Evolutionary conservation across 1,140 invertebrate genomes (phyloP).

Genomic region (Stenopsyche tienmushanensis): DNA sequence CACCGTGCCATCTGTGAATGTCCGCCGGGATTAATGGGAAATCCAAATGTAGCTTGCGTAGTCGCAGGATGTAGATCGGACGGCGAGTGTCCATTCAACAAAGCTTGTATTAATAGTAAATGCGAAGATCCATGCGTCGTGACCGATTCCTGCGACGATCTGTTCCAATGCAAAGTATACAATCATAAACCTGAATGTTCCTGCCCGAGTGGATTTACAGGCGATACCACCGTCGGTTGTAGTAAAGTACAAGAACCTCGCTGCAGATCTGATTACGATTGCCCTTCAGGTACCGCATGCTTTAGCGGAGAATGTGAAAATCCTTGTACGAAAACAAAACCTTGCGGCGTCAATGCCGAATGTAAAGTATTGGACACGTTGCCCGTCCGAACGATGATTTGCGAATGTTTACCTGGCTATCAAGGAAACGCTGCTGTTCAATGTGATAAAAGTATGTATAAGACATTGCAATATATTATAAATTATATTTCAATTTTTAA

Average conservation of each 20-base stretch:
- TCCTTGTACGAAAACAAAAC: conserved; percentile 76
- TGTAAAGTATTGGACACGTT: conserved; percentile 79
- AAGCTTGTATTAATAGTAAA: conserved; percentile 76
- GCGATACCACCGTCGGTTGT: conserved; percentile 67
- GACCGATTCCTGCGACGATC: conserved; percentile 65
- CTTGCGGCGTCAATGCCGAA: conserved; percentile 78
- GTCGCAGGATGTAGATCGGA: conserved; percentile 75
- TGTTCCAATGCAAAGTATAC: conserved; percentile 73
- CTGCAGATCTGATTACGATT: conserved; percentile 78
- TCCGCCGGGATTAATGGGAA: conserved; percentile 75
- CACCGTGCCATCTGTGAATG: conserved; percentile 82
- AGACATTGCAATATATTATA: neutral
- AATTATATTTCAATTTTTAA: conserved; percentile 1
- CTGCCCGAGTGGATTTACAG: conserved; percentile 75
- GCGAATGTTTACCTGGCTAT: conserved; percentile 82
- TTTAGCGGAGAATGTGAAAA: conserved; percentile 79
- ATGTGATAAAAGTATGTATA: conserved; percentile 67
- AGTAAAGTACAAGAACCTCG: conserved; percentile 58
- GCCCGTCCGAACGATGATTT: conserved; percentile 85
- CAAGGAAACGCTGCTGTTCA: conserved; percentile 76
- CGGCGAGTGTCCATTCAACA: conserved; percentile 71
- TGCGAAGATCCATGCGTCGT: conserved; percentile 75
- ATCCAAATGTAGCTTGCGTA: conserved; percentile 75
- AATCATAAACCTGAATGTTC: conserved; percentile 75
- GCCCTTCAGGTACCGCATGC: conserved; percentile 79